phyloP scores from a whole-genome alignment of 2,888 invertebrate species.

The Sesia apiformis region DNA sequence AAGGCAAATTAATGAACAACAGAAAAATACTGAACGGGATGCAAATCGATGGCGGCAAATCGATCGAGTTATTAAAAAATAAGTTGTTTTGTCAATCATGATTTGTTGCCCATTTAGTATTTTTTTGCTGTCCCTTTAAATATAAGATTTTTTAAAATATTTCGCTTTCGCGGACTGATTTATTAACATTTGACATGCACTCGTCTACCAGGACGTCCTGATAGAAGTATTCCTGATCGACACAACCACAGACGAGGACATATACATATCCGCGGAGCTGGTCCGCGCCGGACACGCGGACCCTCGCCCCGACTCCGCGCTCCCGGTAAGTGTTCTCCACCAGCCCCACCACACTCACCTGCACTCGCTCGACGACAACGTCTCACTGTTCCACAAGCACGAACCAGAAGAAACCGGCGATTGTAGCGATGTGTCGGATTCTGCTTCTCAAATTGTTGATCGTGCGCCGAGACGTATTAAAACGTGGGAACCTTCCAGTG shows the following conservation, averaged over 20 bases:
- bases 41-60: no score
- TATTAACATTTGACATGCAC: no score
- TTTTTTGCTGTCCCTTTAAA: not conserved
- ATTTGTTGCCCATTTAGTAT: no score
- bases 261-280: constrained; percentile 62
- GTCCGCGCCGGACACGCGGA: constrained; percentile 66
- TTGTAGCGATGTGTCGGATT: constrained; percentile 32
- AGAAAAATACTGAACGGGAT: no score
- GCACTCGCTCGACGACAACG: constrained; percentile 5
- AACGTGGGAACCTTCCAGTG: constrained; percentile 23
- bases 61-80: no score
- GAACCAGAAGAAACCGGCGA: not conserved
- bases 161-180: not conserved
- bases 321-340: constrained; percentile 32
- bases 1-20: no score
- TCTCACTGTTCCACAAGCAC: not conserved
- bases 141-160: constrained; percentile 19
- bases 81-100: no score
- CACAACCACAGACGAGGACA: constrained; percentile 56
- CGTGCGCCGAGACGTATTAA: constrained; percentile 24
- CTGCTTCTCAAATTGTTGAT: constrained; percentile 36
- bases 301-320: constrained; percentile 29
- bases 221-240: constrained; percentile 66
- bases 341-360: not conserved
- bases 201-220: constrained; percentile 8